Evolutionary conservation across 2,888 invertebrate genomes (phyloP), one percentile per base, ranked within the genome.

Genomic region (Mythimna ferrago): DNA sequence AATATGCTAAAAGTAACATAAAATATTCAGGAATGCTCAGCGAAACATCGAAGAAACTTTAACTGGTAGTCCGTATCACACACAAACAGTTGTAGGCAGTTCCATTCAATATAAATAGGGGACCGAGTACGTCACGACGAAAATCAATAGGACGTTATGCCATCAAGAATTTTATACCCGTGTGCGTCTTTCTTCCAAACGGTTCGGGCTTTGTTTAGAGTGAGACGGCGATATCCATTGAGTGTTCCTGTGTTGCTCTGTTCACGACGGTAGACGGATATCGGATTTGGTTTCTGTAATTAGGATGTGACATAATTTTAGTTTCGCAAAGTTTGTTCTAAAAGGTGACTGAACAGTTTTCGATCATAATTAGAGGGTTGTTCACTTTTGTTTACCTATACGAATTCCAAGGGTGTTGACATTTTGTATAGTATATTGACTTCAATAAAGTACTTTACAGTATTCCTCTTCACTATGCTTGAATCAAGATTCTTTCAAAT

Each of bases 141-240:
- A 82, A 84, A 87, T 87, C 86, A 83, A 88, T 88, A 79, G 68
- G 41, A 71, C 81, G 78, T 80, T 85, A 82, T 79, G 73, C 74
- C 76, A 77, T 78, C 80, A 84, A 88, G 81, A 82, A 83, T 75
- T 80, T 84, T 78, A 82, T 84, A 73, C 71, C 71, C 75, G 70
- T 80, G 76, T 48, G 48, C 75, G 77, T 78, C 73, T 80, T 80
- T 78, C 82, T 78, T 80, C 85, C 48, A 48, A 80, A 79, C 80
- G 84, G 84, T 85, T 81, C 72, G 71, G 75, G 76, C 80, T 82
- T 86, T 88, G 88, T 89, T 89, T 88, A 86, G 88, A 89, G 79
- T 67, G 88, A 85, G 88, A 88, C 63, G 63, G 85, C 70, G 69
- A 78, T 84, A 87, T 35, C 77, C 79, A 82, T 83, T 81, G 75